phyloP scores from a whole-genome alignment of 1,140 invertebrate genomes.

The Reticulitermes speratus region DNA sequence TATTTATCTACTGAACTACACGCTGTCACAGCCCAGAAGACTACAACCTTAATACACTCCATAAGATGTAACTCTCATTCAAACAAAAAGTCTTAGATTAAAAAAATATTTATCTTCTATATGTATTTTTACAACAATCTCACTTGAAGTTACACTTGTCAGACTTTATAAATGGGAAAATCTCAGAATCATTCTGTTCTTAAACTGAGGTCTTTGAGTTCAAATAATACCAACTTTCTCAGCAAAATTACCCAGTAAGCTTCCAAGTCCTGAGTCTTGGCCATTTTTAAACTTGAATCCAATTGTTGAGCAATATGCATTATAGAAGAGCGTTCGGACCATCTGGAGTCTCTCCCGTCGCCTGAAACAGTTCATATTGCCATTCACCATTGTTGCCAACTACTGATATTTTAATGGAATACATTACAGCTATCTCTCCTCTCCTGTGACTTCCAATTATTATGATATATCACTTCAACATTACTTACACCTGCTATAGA shows the following conservation, averaged over 20 bases:
- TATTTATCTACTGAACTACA: too few species aligned
- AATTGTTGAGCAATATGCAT: constrained; percentile 54
- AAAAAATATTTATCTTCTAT: not conserved
- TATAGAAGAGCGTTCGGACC: constrained; percentile 56
- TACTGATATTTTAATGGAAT: too few species aligned
- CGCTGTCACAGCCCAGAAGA: too few species aligned
- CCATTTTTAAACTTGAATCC: constrained; percentile 56
- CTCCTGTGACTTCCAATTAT: too few species aligned
- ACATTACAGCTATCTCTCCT: too few species aligned
- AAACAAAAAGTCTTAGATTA: not conserved
- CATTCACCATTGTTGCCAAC: not conserved
- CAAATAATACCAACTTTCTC: constrained; percentile 59
- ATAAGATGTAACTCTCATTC: not conserved
- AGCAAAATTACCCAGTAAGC: constrained; percentile 56
- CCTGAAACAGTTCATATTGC: constrained; percentile 40
- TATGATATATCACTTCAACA: too few species aligned
- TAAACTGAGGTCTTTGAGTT: constrained; percentile 49
- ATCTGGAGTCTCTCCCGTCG: constrained; percentile 57
- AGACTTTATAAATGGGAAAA: not conserved
- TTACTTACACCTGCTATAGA: too few species aligned
- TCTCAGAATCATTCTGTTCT: not conserved
- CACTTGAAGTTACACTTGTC: not conserved
- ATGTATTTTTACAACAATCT: not conserved
- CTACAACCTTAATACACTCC: not conserved
- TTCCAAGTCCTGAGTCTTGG: constrained; percentile 45